Evolutionary conservation across 1,140 invertebrate genomes (phyloP), one percentile per base, ranked within the genome.

Genomic region (Marisa cornuarietis): DNA sequence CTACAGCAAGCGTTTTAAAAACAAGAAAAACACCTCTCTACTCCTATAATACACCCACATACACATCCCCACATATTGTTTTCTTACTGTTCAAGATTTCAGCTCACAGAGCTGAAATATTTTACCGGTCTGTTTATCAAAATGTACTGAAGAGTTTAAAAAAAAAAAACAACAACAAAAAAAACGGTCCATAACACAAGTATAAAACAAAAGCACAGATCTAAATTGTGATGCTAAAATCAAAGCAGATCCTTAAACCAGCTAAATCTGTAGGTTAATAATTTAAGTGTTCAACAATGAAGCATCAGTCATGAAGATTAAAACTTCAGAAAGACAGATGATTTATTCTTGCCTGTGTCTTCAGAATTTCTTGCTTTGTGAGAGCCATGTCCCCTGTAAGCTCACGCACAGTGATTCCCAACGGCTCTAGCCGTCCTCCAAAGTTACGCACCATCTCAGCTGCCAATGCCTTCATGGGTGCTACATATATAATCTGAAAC

Each of bases 391-490:
- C 99, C 24, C 99, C 99, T 0, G 99, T 99, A 61, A 99, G 92
- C 92, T 99, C 99, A 79, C 94, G 92, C 0, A 99, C 98, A 7
- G 92, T 89, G 26, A 99, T 93, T 16, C 96, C 96, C 0, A 98
- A 92, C 13, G 93, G 92, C 52, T 92, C 92, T 5, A 99, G 91
- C 76, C 96, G 94, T 86, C 95, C 95, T 10, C 94, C 94, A 92
- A 99, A 99, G 91, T 96, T 99, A 2, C 94, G 93, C 0, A 98
- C 97, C 98, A 99, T 99, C 93, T 99, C 99, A 54, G 97, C 95
- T 2, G 98, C 98, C 26, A 99, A 91, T 3, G 99, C 98, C 92
- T 99, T 99, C 98, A 99, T 99, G 16, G 99, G 99, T 5, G 98
- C 98, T 78, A 99, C 95, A 91, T 99, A 99, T 26, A 99, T 95